These are phyloP conservation scores for Nomada ferruginata DNA, from an alignment of 2,888 invertebrate species.

Conservation along the genomic window DNA sequence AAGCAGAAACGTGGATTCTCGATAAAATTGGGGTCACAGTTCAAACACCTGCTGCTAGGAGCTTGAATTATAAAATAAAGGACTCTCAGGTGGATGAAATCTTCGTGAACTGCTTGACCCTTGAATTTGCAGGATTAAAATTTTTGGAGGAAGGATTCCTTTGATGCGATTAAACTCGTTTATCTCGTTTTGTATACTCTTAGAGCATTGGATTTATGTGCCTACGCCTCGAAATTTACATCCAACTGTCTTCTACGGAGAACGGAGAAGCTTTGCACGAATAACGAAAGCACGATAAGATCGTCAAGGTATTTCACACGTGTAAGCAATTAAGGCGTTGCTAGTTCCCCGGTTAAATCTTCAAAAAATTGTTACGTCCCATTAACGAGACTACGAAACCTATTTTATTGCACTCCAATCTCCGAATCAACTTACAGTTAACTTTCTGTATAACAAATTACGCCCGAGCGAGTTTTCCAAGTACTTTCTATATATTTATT, in stretches of 20 bases:
- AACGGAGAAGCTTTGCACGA: conserved; percentile 10
- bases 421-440: neutral
- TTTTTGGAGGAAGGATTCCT: neutral
- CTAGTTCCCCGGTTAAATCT: neutral
- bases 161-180: neutral
- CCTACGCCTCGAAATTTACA: conserved; percentile 1
- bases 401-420: neutral
- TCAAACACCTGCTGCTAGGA: neutral
- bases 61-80: neutral
- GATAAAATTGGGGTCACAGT: conserved; percentile 13
- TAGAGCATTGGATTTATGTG: neutral
- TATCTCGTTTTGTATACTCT: neutral
- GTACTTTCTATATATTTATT: neutral
- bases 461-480: too few relatives aligned
- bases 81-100: neutral
- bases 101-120: neutral
- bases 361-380: neutral
- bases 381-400: conserved; percentile 11
- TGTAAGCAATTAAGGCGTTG: conserved; percentile 15
- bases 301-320: conserved; percentile 10
- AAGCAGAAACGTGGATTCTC: neutral
- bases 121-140: conserved; percentile 4
- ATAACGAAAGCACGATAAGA: conserved; percentile 26
- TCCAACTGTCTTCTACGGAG: neutral
- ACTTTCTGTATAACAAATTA: neutral